A percentile compares a stretch with the other conserved stretches of the same genome.
These are phyloP conservation scores for Zapus hudsonius DNA, from an alignment of 2,113 vertebrate genomes.

Conservation along the genomic window DNA sequence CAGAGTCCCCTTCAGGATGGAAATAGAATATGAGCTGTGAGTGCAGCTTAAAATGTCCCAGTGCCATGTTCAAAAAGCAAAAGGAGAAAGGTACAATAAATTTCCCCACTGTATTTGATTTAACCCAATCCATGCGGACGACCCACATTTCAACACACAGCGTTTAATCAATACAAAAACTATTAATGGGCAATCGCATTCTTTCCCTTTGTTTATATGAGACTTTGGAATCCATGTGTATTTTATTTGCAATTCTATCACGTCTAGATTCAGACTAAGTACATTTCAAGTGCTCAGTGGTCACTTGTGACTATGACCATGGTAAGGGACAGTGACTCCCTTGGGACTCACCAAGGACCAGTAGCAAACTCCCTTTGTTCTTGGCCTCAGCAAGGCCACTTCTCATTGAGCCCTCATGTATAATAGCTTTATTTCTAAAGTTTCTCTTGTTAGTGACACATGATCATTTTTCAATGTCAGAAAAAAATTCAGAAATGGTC, in stretches of 20 bases:
- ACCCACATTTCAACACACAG: neutral
- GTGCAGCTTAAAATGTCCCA: neutral
- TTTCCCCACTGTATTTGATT: neutral
- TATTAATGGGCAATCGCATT: neutral
- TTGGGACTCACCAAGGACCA: too few species aligned
- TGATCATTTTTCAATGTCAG: neutral
- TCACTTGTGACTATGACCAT: accelerated
- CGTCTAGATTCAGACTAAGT: neutral
- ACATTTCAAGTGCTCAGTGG: neutral
- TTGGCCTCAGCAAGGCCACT: accelerated
- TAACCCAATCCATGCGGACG: neutral
- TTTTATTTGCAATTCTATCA: neutral
- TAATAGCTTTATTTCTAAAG: neutral
- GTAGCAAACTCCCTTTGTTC: neutral
- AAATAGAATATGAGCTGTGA: neutral
- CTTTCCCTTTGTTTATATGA: neutral
- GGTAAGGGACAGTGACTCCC: accelerated
- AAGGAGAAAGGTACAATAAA: neutral
- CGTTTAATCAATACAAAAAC: neutral
- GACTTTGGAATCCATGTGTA: neutral
- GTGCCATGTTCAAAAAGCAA: neutral
- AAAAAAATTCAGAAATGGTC: neutral
- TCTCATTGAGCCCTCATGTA: accelerated
- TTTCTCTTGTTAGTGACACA: neutral
- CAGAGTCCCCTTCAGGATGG: accelerated